Percentiles rank a stretch among this genome's conserved stretches.
Evolutionary conservation across 53 echinoderm and acorn worm genomes (phyloP).

Genomic region (Mesocentrotus franciscanus): DNA sequence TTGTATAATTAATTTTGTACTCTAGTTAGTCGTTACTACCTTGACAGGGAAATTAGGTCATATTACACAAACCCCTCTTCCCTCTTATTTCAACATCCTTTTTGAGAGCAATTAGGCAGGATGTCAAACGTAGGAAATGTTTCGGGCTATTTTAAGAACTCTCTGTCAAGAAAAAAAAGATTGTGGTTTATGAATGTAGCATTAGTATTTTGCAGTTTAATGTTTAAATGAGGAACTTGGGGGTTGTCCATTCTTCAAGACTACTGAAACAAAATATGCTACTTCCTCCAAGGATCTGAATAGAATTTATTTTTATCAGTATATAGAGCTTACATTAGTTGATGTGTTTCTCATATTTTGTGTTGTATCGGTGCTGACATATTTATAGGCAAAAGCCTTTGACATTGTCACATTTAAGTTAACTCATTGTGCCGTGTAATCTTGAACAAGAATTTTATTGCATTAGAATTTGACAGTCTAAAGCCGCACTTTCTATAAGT

Average conservation of each 20-base stretch:
- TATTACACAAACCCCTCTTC: neutral
- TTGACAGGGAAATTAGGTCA: neutral
- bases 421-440: neutral
- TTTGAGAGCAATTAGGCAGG: neutral
- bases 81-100: neutral
- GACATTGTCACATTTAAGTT: too few species aligned
- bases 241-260: neutral
- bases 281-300: neutral
- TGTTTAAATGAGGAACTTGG: neutral
- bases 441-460: neutral
- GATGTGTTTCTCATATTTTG: neutral
- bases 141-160: conserved; percentile 10
- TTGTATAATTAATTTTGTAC: neutral
- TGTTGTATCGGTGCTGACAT: neutral
- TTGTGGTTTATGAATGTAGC: neutral
- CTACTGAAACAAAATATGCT: neutral
- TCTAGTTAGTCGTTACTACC: neutral
- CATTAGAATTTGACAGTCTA: neutral
- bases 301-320: neutral
- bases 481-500: too few species aligned
- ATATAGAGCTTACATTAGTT: neutral
- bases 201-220: neutral
- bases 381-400: too few species aligned
- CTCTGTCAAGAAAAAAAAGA: neutral
- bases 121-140: neutral